Base-by-base conservation (phyloP, 2,888 invertebrate species). In the Bombylius discolor region DNA sequence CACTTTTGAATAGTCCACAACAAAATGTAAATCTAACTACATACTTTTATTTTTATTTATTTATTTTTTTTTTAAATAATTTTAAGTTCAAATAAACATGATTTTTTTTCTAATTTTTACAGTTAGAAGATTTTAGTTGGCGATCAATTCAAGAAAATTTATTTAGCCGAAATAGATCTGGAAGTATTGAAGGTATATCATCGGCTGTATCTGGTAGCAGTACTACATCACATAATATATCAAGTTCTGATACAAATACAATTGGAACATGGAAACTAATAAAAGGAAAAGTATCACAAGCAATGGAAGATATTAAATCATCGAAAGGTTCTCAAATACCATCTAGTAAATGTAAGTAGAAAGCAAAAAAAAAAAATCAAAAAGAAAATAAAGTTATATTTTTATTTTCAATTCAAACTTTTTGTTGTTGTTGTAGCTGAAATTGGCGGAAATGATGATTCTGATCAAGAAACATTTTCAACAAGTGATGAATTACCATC, bases 241-340 rank as follows among this genome's bases (percentile, higher is more conserved):
- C 72, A 3, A 64, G 62, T 56, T 63, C 64, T 53, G 70, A 66
- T 57, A 62, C 66, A 39, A 56, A 68, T 39, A 62, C 68, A 39
- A 66, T 70, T 13, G 72, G 72, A 56, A 72, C 73, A 58, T 73
- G 73, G 73, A 70, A 70, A 59, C 62, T 73, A 53, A 71, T 73
- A 60, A 73, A 73, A 62, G 73, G 73, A 53, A 72, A 70, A 62
- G 73, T 73, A 5, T 66, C 72, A 36, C 73, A 73, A 59, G 73
- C 73, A 6, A 68, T 73, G 61, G 73, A 73, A 63, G 73, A 73
- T 45, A 73, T 73, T 47, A 73, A 73, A 64, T 71, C 71, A 47
- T 71, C 73, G 31, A 73, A 73, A 63, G 64, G 56, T 57, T 11
- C 49, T 9, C 52, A 55, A 42, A 42, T 46, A 9, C 1, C 23